phyloP scores from a whole-genome alignment of 2,113 vertebrate genomes.

The Marcusenius ussheri region DNA sequence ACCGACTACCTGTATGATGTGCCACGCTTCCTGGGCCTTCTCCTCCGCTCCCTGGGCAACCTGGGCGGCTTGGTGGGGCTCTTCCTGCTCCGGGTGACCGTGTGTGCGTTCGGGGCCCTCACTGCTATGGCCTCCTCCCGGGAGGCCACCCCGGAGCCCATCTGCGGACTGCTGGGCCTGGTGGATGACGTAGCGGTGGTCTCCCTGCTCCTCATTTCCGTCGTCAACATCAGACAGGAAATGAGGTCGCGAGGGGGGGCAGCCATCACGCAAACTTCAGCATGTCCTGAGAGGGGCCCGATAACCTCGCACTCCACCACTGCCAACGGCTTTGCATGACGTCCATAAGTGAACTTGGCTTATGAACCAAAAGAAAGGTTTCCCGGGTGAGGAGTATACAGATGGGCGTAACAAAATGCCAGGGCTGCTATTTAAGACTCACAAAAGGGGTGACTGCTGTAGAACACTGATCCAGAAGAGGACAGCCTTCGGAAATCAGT shows the following conservation, averaged over 20 bases:
- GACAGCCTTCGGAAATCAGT: not conserved
- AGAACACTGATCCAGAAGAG: conserved; percentile 16
- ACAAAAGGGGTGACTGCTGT: not conserved
- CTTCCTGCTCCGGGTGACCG: conserved; percentile 61
- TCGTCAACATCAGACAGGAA: conserved; percentile 69
- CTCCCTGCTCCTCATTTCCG: conserved; percentile 65
- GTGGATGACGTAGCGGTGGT: conserved; percentile 67
- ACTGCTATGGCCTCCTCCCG: conserved; percentile 55
- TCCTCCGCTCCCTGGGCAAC: conserved; percentile 53
- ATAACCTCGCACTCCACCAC: conserved; percentile 3
- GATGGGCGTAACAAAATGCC: not conserved
- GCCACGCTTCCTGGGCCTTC: conserved; percentile 55
- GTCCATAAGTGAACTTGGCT: not conserved
- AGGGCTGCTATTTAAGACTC: not conserved
- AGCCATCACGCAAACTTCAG: conserved; percentile 22
- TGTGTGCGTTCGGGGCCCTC: conserved; percentile 63
- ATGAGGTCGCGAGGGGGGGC: conserved; percentile 51
- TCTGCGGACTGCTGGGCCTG: conserved; percentile 57
- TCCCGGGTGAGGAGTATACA: not conserved
- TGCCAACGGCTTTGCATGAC: not conserved
- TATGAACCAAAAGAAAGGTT: not conserved
- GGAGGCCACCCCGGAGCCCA: conserved; percentile 50
- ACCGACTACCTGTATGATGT: conserved; percentile 66
- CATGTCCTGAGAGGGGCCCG: conserved; percentile 37
- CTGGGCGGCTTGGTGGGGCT: conserved; percentile 61